Percentiles rank a stretch among this genome's conserved stretches.
phyloP scores from a whole-genome alignment of 37 sponge, comb jelly and placozoan genomes.

The Sycon ciliatum region DNA sequence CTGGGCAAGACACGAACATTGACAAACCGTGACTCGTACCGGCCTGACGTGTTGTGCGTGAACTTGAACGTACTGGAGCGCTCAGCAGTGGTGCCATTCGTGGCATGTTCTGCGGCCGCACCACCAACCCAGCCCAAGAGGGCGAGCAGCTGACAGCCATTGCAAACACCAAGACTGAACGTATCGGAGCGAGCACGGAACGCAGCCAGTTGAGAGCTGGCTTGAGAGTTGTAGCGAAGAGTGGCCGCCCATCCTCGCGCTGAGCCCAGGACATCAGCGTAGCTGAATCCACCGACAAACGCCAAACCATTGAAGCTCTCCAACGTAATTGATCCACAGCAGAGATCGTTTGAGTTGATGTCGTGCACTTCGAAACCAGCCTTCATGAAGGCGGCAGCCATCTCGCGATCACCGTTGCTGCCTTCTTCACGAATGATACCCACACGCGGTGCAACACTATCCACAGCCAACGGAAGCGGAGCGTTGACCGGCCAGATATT shows the following conservation, averaged over 20 bases:
- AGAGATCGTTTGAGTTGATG: neutral
- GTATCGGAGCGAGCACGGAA: slow-evolving; percentile 15
- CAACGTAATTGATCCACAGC: neutral
- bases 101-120: neutral
- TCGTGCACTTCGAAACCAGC: slow-evolving; percentile 24
- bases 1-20: neutral
- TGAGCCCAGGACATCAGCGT: slow-evolving; percentile 25
- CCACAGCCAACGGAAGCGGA: neutral
- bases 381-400: slow-evolving; percentile 14
- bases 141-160: slow-evolving; percentile 24
- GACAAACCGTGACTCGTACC: slow-evolving; percentile 23
- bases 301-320: slow-evolving; percentile 1
- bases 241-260: slow-evolving; percentile 24
- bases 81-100: neutral
- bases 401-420: slow-evolving; percentile 27
- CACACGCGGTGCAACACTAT: slow-evolving; percentile 12
- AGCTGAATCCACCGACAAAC: slow-evolving; percentile 29
- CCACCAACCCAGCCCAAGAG: slow-evolving; percentile 21
- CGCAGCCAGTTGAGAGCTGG: neutral
- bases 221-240: neutral
- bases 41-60: slow-evolving; percentile 15
- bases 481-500: neutral
- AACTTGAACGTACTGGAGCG: neutral
- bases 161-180: slow-evolving; percentile 18
- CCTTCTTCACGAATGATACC: slow-evolving; percentile 22